phyloP scores from a whole-genome alignment of 2,797 vertebrate species.

The Chaunax sp. region DNA sequence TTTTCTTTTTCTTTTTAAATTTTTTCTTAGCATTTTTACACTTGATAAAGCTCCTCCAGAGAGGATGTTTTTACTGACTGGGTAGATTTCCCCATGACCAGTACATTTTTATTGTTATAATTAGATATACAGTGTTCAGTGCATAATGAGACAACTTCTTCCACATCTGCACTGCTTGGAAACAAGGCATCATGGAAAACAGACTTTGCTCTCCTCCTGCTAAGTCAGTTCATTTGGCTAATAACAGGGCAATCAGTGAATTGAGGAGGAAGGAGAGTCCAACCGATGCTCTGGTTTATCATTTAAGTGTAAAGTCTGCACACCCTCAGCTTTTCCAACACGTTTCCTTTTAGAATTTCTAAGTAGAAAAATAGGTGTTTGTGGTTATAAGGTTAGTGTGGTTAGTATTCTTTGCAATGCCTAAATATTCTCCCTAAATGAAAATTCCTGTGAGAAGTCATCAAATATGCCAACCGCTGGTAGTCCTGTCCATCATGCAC shows the following conservation, averaged over 20 bases:
- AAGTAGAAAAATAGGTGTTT: constrained; percentile 32
- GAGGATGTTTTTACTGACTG: background rate
- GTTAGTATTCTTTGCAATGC: constrained; percentile 31
- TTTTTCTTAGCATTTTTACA: too few species aligned
- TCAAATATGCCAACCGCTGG: constrained; percentile 68
- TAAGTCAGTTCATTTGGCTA: constrained; percentile 28
- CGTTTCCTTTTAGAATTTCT: constrained; percentile 33
- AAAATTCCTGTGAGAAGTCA: constrained; percentile 43
- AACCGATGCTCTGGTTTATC: constrained; percentile 51
- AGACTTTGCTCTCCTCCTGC: constrained; percentile 40
- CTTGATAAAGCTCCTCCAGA: too few species aligned
- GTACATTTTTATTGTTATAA: background rate
- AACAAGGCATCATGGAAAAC: constrained; percentile 28
- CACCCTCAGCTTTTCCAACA: constrained; percentile 45
- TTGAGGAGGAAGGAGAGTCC: constrained; percentile 18
- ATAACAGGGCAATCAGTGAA: constrained; percentile 27
- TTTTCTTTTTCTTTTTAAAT: too few species aligned
- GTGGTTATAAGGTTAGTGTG: constrained; percentile 46
- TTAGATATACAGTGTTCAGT: too few species aligned
- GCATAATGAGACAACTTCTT: background rate
- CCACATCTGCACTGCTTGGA: constrained; percentile 22
- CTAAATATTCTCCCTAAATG: constrained; percentile 35
- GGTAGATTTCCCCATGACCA: background rate
- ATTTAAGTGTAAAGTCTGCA: constrained; percentile 30
- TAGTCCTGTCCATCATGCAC: constrained; percentile 32